Base-by-base conservation (phyloP, 2,797 vertebrate genomes). In the Cuculus canorus region DNA sequence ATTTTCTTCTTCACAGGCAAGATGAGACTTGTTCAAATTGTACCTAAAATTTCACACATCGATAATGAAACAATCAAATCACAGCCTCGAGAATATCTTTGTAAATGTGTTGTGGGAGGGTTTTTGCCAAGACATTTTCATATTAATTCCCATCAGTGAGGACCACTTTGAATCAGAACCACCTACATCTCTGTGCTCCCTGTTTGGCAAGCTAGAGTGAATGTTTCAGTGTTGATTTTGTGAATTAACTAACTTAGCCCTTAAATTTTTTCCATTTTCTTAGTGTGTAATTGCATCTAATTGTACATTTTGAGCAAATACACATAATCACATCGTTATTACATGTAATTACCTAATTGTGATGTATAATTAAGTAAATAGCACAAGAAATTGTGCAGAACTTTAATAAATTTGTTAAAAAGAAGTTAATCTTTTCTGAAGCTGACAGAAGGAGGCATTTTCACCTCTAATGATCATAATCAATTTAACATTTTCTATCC, bases 321-420 rank as follows among this genome's bases (percentile, higher is more conserved):
- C 68, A 85, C 86, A 87, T 96, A 97, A 97, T 97, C 91, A 92
- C 93, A 96, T 95, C 85, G 27, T 97, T 96, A 97, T 84, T 96
- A 94, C 93, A 92, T 90, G 54, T n/a, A 95, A 95, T 97, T 97
- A 96, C 19, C 43, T 93, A 96, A 96, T 97, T 96, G 93, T 96
- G 87, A 73, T 96, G 50, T 87, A 86, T 90, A 96, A 97, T 97
- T 96, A 97, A 96, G 88, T 92, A 97, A 97, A 96, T 96, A 94
- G 79, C 90, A 94, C 32, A 88, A 86, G 82, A 96, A 96, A 96
- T 93, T 87, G 64, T 56, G 73, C 91, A 96, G 88, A 96, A 95
- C 86, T 96, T 96, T 72, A 96, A 84, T 90, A 96, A 72, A 95
- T 82, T 90, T 93, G 53, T 82, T 94, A 30, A 73, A 87, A 82